Evolutionary conservation across 2,797 vertebrate species (phyloP).

Genomic region (Eutrigla gurnardus): DNA sequence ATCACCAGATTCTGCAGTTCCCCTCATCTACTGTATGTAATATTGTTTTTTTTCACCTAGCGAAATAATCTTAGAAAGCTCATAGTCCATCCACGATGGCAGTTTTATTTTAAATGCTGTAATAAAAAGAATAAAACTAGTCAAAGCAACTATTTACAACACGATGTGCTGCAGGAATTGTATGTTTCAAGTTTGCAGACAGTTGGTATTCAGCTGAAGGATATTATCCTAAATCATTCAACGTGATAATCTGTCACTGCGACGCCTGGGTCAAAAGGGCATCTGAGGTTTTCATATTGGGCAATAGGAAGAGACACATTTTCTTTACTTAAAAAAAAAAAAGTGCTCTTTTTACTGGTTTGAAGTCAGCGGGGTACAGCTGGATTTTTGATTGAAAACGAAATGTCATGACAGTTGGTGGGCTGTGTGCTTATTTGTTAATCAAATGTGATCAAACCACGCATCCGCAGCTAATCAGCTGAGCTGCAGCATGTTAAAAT

Average conservation of each 20-base stretch:
- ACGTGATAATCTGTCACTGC: not conserved
- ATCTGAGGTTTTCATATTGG: not conserved
- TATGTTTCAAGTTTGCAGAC: not conserved
- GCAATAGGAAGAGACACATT: not conserved
- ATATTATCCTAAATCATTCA: not conserved
- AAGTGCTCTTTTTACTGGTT: rapidly evolving
- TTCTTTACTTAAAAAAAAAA: not conserved
- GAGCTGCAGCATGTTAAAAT: not conserved
- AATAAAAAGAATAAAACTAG: not conserved
- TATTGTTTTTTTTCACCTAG: not conserved
- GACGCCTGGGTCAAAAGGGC: not conserved
- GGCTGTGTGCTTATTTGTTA: too few relatives aligned
- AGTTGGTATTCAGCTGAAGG: too few relatives aligned
- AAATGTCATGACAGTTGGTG: too few relatives aligned
- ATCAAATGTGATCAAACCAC: not conserved
- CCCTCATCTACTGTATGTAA: too few relatives aligned
- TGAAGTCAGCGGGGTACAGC: not conserved
- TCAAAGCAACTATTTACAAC: not conserved
- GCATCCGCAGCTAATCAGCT: not conserved
- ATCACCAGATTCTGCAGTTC: not conserved
- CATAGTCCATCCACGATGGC: too few relatives aligned
- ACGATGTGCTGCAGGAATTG: not conserved
- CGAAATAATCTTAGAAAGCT: not conserved
- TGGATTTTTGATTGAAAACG: too few relatives aligned
- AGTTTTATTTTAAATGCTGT: not conserved